Evolutionary conservation across 2,797 vertebrate species (phyloP), one percentile per base, ranked within the genome.

Genomic region (Selene dorsalis): DNA sequence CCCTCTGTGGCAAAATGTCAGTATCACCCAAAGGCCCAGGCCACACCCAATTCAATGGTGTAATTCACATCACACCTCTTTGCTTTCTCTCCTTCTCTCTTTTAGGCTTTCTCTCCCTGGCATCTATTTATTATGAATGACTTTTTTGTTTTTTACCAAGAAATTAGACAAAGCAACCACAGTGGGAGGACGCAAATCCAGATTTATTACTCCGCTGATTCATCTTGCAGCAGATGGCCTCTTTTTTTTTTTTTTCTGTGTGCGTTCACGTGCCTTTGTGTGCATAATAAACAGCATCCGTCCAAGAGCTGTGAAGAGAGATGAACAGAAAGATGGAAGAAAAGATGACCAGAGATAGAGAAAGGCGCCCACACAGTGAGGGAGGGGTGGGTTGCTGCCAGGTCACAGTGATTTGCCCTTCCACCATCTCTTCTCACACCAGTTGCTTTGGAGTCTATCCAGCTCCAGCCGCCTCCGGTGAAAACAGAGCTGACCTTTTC

Each of bases 401-500:
- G 87, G 87, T 87, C 86, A 83, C 83, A 63, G 73, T 65, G 65
- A 82, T 68, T 69, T 66, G 69, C 67, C 79, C 72, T 67, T 77
- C 76, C 71, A 69, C 63, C 6, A 35, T 70, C 28, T 83, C 83
- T 69, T 79, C 84, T 70, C 82, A 76, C 79, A 86, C 91, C 83
- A 83, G 84, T 88, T 88, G 78, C 74, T 87, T 80, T 87, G 87
- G 86, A 92, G 28, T 80, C 30, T 50, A 41, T 86, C 88, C 90
- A 92, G 84, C 65, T 81, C 53, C 68, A 69, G 73, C 76, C 39
- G 63, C 82, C 87, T 87, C 67, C 16, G n/a, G 71, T 84, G 77
- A 82, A 92, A 89, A 87, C 80, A 83, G 58, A 80, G 18, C 76
- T 92, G 89, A 92, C 92, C 91, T 93, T 93, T 92, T 85, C 59